phyloP scores from a whole-genome alignment of 2,888 invertebrate genomes.

The Pterostichus niger region DNA sequence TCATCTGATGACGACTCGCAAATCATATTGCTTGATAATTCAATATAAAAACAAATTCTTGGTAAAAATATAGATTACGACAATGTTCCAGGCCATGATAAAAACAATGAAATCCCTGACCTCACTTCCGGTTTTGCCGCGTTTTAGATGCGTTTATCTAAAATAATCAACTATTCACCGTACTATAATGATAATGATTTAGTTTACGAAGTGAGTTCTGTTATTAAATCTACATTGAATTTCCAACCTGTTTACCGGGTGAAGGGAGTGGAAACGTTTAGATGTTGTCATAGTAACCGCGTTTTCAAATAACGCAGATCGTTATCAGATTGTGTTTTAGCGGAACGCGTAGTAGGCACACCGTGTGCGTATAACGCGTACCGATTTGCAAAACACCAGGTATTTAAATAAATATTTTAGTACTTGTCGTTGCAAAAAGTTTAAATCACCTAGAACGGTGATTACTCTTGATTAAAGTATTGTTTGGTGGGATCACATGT shows the following conservation, averaged over 20 bases:
- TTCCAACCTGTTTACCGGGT: constrained; percentile 37
- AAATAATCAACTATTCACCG: neutral
- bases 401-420: constrained; percentile 38
- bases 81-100: neutral
- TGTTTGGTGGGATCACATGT: constrained; percentile 35
- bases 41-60: constrained; percentile 19
- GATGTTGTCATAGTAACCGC: constrained; percentile 63
- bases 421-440: neutral
- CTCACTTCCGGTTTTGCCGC: constrained; percentile 30
- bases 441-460: constrained; percentile 4
- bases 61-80: constrained; percentile 36
- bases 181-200: neutral
- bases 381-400: constrained; percentile 47
- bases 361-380: constrained; percentile 52
- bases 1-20: too few species aligned
- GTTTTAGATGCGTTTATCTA: constrained; percentile 15
- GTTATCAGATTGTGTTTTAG: constrained; percentile 62
- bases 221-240: constrained; percentile 58
- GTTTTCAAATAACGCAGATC: constrained; percentile 63
- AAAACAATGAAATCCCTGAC: constrained; percentile 33
- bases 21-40: neutral
- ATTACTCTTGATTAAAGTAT: neutral
- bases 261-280: constrained; percentile 59
- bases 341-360: constrained; percentile 55
- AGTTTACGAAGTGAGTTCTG: constrained; percentile 26